Evolutionary conservation across 1,140 invertebrate genomes (phyloP).

Genomic region (Zaprionus davidi): DNA sequence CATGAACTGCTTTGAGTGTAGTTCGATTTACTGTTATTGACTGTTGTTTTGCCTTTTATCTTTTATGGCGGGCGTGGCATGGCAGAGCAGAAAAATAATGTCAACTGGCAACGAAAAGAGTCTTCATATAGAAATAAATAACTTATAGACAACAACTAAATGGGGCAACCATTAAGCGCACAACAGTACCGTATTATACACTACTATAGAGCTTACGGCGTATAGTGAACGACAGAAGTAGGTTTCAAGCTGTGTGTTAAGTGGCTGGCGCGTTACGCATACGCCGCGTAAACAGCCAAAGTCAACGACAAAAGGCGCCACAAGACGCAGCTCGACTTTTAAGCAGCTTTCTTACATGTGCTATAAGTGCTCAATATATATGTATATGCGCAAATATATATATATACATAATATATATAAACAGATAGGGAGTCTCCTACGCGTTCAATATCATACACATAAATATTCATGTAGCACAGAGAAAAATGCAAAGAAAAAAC

Average conservation of each 20-base stretch:
- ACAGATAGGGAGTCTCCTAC: slow-evolving; percentile 12
- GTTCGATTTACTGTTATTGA: slow-evolving; percentile 72
- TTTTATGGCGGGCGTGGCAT: slow-evolving; percentile 51
- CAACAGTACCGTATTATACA: not conserved
- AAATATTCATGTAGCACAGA: slow-evolving; percentile 72
- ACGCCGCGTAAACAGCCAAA: slow-evolving; percentile 54
- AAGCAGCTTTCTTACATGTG: slow-evolving; percentile 62
- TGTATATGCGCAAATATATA: slow-evolving; percentile 18
- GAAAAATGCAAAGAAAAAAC: slow-evolving; percentile 7
- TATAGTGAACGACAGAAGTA: slow-evolving; percentile 29
- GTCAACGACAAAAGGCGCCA: slow-evolving; percentile 32
- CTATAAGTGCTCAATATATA: slow-evolving; percentile 43
- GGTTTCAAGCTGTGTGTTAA: slow-evolving; percentile 41
- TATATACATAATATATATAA: slow-evolving; percentile 30
- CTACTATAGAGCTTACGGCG: not conserved
- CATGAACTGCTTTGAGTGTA: slow-evolving; percentile 57
- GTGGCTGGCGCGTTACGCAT: slow-evolving; percentile 54
- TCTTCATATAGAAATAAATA: slow-evolving; percentile 70
- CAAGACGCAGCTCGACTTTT: slow-evolving; percentile 62
- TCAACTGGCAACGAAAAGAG: slow-evolving; percentile 50
- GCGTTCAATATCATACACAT: slow-evolving; percentile 67
- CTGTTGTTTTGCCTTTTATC: slow-evolving; percentile 53
- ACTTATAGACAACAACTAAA: slow-evolving; percentile 74
- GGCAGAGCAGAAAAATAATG: slow-evolving; percentile 58
- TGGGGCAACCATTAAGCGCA: slow-evolving; percentile 60